These are phyloP conservation scores for Melipona quadrifasciata DNA, from an alignment of 1,140 invertebrate genomes.

Conservation along the genomic window DNA sequence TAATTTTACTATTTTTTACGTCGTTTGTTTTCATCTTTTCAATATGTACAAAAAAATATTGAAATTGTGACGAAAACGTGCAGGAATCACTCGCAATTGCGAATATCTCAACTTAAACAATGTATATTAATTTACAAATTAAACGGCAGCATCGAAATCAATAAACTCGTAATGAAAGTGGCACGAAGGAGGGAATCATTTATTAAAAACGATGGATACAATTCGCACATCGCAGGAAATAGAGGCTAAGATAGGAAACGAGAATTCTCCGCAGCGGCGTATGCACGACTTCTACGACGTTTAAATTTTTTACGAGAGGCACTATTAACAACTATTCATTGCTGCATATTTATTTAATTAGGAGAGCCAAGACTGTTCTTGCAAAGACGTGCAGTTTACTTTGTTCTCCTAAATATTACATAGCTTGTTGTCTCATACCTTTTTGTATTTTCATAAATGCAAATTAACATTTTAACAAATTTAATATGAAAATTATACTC, in stretches of 20 bases:
- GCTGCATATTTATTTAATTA: conserved; percentile 8
- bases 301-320: conserved; percentile 1
- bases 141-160: background rate
- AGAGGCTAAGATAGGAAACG: background rate
- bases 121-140: background rate
- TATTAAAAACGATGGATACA: background rate
- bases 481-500: too few species aligned
- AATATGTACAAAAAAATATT: too few species aligned
- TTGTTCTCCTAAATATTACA: too few species aligned
- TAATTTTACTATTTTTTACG: too few species aligned
- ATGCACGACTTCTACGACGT: background rate
- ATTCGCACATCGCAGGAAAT: background rate
- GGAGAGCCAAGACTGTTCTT: background rate
- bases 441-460: background rate
- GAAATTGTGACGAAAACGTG: too few species aligned
- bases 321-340: background rate
- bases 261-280: background rate
- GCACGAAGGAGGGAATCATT: background rate
- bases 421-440: background rate
- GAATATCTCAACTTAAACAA: background rate
- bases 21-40: too few species aligned
- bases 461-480: background rate
- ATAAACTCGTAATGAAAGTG: background rate
- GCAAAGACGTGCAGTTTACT: too few species aligned
- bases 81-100: background rate